Percentiles rank a stretch among this genome's conserved stretches.
phyloP scores from a whole-genome alignment of 2,113 vertebrate species.

The Gobiocypris rarus region DNA sequence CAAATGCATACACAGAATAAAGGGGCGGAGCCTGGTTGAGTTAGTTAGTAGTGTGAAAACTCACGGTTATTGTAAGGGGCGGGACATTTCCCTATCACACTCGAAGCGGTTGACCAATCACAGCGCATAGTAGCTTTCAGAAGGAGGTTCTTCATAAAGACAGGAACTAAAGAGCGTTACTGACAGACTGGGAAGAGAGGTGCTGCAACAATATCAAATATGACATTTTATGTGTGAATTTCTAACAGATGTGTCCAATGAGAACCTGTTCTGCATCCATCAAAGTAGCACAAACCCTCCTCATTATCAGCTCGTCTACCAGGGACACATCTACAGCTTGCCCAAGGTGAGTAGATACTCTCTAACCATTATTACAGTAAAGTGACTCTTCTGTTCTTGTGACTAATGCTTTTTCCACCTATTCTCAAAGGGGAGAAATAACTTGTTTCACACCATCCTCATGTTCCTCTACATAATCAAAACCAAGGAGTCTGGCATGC shows the following conservation, averaged over 20 bases:
- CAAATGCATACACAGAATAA: too few relatives aligned
- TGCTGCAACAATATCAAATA: too few relatives aligned
- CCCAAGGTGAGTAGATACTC: slow-evolving; percentile 83
- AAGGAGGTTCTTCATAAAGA: too few relatives aligned
- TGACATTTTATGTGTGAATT: not conserved
- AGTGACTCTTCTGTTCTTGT: not conserved
- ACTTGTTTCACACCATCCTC: slow-evolving; percentile 94
- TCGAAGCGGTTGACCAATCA: too few relatives aligned
- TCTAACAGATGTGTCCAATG: slow-evolving; percentile 85
- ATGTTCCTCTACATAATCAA: slow-evolving; percentile 98
- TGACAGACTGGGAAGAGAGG: too few relatives aligned
- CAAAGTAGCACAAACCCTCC: slow-evolving; percentile 91
- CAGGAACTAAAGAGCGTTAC: too few relatives aligned
- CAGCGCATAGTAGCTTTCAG: too few relatives aligned
- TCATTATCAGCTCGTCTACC: slow-evolving; percentile 94
- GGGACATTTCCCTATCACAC: too few relatives aligned
- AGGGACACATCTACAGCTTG: slow-evolving; percentile 88
- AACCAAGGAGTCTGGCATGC: slow-evolving; percentile 94
- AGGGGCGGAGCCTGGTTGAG: too few relatives aligned
- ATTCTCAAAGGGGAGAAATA: slow-evolving; percentile 88
- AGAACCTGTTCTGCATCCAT: slow-evolving; percentile 92
- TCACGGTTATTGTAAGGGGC: too few relatives aligned
- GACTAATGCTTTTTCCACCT: not conserved
- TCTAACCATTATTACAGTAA: not conserved
- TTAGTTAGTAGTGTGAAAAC: too few relatives aligned